Evolutionary conservation across 2,888 invertebrate species (phyloP).

Genomic region (Cerastis leucographa): DNA sequence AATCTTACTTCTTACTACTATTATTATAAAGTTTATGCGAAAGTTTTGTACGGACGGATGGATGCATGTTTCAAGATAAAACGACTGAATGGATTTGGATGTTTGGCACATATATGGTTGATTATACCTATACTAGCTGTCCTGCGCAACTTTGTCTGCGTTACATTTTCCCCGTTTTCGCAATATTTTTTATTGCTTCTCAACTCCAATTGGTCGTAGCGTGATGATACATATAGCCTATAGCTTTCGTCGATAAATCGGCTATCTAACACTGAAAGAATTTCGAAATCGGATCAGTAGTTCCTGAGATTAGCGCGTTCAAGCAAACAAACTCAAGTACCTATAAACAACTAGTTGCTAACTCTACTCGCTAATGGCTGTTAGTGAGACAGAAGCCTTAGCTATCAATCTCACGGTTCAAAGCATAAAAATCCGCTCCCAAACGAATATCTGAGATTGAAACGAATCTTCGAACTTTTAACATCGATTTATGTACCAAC

Average conservation of each 20-base stretch:
- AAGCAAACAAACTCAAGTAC: too few relatives aligned
- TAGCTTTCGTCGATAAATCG: too few relatives aligned
- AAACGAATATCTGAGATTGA: slow-evolving; percentile 34
- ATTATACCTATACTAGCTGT: too few relatives aligned
- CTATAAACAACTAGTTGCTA: neutral
- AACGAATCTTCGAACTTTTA: slow-evolving; percentile 25
- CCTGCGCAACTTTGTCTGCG: too few relatives aligned
- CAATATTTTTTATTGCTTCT: too few relatives aligned
- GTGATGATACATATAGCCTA: too few relatives aligned
- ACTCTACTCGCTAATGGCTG: neutral
- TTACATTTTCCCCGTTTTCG: too few relatives aligned
- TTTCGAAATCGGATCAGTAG: too few relatives aligned
- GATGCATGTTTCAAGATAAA: neutral
- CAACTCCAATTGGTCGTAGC: too few relatives aligned
- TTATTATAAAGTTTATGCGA: neutral
- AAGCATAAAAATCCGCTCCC: slow-evolving; percentile 41
- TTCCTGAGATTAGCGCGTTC: too few relatives aligned
- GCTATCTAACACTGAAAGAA: too few relatives aligned
- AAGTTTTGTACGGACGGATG: neutral
- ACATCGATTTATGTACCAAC: slow-evolving; percentile 14
- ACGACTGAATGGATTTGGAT: neutral
- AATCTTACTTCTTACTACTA: neutral
- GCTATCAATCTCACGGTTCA: slow-evolving; percentile 49
- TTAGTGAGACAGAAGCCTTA: neutral
- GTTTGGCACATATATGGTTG: neutral